Percentiles rank a stretch among this genome's conserved stretches.
phyloP scores from a whole-genome alignment of 2,797 vertebrate genomes.

The Hirundo rustica region DNA sequence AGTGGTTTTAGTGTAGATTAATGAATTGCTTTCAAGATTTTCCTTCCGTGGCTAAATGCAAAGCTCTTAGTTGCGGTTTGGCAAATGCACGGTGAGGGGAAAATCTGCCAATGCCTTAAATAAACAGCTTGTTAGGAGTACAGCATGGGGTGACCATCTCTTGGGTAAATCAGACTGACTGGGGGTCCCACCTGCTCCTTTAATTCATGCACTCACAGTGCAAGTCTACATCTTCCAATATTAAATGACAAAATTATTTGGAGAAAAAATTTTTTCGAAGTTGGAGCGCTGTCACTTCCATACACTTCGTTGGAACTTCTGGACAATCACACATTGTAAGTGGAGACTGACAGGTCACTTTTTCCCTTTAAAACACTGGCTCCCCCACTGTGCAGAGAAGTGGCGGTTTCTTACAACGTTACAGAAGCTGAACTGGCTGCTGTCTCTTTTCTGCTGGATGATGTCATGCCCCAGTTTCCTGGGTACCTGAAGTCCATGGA shows the following conservation, averaged over 20 bases:
- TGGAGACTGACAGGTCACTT: not conserved
- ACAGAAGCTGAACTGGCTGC: not conserved
- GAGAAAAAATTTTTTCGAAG: not conserved
- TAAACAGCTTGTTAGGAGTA: not conserved
- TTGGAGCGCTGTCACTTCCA: fast-evolving
- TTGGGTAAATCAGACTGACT: not conserved
- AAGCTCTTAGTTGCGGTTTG: not conserved
- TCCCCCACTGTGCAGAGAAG: not conserved
- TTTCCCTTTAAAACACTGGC: not conserved
- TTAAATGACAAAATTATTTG: not conserved
- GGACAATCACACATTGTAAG: not conserved
- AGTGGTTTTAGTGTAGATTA: not conserved
- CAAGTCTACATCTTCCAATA: not conserved
- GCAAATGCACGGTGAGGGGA: fast-evolving
- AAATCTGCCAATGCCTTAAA: not conserved
- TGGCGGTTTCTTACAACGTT: not conserved
- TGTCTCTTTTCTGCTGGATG: not conserved
- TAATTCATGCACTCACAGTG: not conserved
- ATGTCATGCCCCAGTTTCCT: not conserved
- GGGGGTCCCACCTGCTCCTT: not conserved
- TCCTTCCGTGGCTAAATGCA: not conserved
- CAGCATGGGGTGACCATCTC: fast-evolving
- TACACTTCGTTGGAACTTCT: not conserved
- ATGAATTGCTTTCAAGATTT: not conserved
- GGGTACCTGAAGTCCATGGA: not conserved